These are phyloP conservation scores for Xanthorhoe designata DNA, from an alignment of 2,888 invertebrate genomes.

Conservation along the genomic window DNA sequence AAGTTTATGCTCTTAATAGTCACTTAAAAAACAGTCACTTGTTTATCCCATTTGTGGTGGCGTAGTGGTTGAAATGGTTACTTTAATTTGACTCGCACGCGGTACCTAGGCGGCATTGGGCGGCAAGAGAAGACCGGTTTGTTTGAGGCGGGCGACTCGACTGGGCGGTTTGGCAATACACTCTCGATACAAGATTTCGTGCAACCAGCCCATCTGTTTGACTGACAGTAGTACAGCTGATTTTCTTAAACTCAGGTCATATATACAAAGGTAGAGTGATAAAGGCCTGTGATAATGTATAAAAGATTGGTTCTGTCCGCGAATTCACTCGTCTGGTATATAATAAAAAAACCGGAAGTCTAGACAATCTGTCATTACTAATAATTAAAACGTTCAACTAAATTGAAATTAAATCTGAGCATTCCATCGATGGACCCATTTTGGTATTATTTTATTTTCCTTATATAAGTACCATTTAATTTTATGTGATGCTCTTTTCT, in stretches of 20 bases:
- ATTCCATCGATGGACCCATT: too few relatives aligned
- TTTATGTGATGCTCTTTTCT: too few relatives aligned
- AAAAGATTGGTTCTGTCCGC: background rate
- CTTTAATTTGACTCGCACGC: constrained; percentile 78
- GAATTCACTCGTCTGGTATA: too few relatives aligned
- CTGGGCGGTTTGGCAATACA: constrained; percentile 24
- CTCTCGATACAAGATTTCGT: background rate
- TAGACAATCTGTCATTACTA: too few relatives aligned
- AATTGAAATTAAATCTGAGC: too few relatives aligned
- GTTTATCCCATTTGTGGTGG: constrained; percentile 74
- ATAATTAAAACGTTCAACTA: too few relatives aligned
- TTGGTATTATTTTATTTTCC: too few relatives aligned
- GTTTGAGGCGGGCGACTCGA: constrained; percentile 31
- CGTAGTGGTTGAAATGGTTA: constrained; percentile 40
- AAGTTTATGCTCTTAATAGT: constrained; percentile 14
- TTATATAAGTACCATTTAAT: too few relatives aligned
- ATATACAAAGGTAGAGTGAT: background rate
- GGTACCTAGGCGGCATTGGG: constrained; percentile 69
- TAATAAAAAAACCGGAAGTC: too few relatives aligned
- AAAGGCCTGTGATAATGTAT: background rate
- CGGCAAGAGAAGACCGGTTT: constrained; percentile 32
- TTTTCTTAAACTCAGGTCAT: background rate
- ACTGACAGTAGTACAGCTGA: background rate
- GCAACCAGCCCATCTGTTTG: background rate
- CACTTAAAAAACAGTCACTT: background rate